Conservation (phyloP, 2,888 invertebrate genomes). For the Diarsia brunnea region DNA sequence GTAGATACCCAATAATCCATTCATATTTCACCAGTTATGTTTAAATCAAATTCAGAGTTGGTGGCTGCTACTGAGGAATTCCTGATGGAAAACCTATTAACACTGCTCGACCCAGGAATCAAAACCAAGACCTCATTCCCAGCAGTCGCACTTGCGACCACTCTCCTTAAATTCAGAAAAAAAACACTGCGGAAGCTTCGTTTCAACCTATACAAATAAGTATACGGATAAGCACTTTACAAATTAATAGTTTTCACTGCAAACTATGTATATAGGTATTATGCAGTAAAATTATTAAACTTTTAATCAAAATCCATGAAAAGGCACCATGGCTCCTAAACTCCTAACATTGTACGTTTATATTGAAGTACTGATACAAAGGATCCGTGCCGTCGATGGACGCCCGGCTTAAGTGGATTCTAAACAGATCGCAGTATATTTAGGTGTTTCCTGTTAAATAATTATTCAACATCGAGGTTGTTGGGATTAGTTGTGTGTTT, state of each 20-base stretch:
- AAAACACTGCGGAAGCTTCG: not conserved
- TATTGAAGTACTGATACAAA: not conserved
- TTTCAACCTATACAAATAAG: not conserved
- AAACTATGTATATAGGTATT: not conserved
- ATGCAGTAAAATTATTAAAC: too few relatives aligned
- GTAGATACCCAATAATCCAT: too few relatives aligned
- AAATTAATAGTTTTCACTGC: not conserved
- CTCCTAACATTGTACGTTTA: not conserved
- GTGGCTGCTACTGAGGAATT: not conserved
- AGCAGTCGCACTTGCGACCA: not conserved
- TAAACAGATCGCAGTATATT: conserved; percentile 72
- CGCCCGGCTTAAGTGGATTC: conserved; percentile 70
- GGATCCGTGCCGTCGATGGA: conserved; percentile 3
- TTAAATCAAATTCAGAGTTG: too few relatives aligned
- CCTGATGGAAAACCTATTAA: not conserved
- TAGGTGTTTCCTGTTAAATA: conserved; percentile 63
- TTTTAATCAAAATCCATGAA: not conserved
- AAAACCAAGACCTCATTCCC: too few relatives aligned
- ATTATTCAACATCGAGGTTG: conserved; percentile 62
- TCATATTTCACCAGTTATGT: too few relatives aligned
- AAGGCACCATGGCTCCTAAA: not conserved
- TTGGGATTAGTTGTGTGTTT: not conserved
- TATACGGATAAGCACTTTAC: too few relatives aligned
- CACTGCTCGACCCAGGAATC: too few relatives aligned
- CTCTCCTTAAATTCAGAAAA: not conserved